phyloP scores from a whole-genome alignment of 2,888 invertebrate genomes.

The Polietes domitor region DNA sequence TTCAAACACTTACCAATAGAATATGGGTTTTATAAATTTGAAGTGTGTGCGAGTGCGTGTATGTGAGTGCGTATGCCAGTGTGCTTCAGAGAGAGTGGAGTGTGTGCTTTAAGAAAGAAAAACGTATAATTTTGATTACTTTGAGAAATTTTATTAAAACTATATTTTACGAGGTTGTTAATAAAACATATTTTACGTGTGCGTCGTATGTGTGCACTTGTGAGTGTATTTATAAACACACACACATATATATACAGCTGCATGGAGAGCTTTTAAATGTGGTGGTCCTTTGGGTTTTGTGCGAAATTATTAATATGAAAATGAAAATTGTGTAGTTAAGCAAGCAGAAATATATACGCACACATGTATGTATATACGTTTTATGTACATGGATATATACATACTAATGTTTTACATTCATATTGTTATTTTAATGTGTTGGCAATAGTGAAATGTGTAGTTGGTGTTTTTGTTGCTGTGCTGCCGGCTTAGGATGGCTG shows the following conservation, averaged over 20 bases:
- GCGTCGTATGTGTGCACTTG: neutral
- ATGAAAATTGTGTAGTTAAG: slow-evolving; percentile 18
- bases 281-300: slow-evolving; percentile 49
- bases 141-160: slow-evolving; percentile 55
- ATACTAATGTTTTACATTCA: slow-evolving; percentile 53
- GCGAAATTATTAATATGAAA: slow-evolving; percentile 48
- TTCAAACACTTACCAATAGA: slow-evolving; percentile 35
- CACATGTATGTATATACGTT: neutral
- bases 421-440: slow-evolving; percentile 50
- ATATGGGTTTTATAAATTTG: slow-evolving; percentile 20
- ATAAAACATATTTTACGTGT: slow-evolving; percentile 45
- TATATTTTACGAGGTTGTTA: slow-evolving; percentile 53
- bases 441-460: slow-evolving; percentile 48
- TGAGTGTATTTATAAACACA: slow-evolving; percentile 11
- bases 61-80: too few relatives aligned
- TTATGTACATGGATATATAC: slow-evolving; percentile 6
- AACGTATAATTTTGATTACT: slow-evolving; percentile 43
- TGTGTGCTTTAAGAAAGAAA: slow-evolving; percentile 17
- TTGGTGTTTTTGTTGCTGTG: neutral
- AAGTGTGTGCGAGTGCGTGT: too few relatives aligned
- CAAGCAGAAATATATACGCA: neutral
- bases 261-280: slow-evolving; percentile 29
- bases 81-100: neutral
- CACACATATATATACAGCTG: neutral
- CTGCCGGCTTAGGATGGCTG: neutral